phyloP scores from a whole-genome alignment of 1,140 invertebrate species.

The Anadara kagoshimensis region DNA sequence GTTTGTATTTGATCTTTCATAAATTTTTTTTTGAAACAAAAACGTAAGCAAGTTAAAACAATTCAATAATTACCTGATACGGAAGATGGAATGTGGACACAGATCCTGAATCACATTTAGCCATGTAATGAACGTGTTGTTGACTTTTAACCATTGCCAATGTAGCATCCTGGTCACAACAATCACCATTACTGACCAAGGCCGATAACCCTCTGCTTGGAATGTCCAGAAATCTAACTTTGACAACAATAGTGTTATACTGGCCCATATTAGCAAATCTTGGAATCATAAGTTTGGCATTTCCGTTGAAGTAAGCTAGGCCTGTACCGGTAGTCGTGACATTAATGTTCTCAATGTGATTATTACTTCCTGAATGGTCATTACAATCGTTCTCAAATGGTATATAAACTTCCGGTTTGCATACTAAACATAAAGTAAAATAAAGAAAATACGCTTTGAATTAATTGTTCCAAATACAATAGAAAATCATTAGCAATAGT shows the following conservation, averaged over 20 bases:
- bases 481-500: no score
- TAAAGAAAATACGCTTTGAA: no score
- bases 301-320: constrained; percentile 12
- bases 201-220: constrained; percentile 13
- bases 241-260: constrained; percentile 12
- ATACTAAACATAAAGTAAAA: constrained; percentile 14
- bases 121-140: constrained; percentile 32
- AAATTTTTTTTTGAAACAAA: no score
- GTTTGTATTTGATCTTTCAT: no score
- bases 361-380: constrained; percentile 23
- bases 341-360: constrained; percentile 21
- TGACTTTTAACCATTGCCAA: constrained; percentile 27
- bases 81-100: constrained; percentile 25
- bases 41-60: no score
- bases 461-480: no score
- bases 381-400: constrained; percentile 24
- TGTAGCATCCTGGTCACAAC: constrained; percentile 22
- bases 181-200: constrained; percentile 32
- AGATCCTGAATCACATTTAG: constrained; percentile 8
- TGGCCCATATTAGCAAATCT: constrained; percentile 18
- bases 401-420: constrained; percentile 29
- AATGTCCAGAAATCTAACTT: constrained; percentile 19
- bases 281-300: constrained; percentile 28
- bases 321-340: constrained; percentile 12
- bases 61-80: constrained; percentile 14